phyloP scores from a whole-genome alignment of 2,888 invertebrate genomes.

The Pyrrhia umbra region DNA sequence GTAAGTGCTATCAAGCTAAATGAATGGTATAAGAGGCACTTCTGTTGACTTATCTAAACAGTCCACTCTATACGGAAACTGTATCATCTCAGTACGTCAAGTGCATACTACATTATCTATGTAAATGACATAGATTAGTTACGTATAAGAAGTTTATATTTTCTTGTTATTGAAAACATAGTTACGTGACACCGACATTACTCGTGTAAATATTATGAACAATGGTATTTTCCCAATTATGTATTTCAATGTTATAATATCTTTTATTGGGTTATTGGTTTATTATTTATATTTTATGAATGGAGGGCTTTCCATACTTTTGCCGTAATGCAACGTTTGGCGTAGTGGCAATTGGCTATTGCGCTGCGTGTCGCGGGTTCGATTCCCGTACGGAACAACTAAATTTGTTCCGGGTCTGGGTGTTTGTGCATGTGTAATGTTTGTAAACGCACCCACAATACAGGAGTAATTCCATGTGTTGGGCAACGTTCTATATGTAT shows the following conservation, averaged over 20 bases:
- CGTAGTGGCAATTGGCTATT: no score
- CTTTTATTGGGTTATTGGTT: conserved; percentile 4
- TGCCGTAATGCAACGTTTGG: no score
- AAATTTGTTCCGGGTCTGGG: no score
- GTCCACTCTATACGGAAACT: conserved; percentile 14
- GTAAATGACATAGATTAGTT: conserved; percentile 31
- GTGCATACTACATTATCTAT: conserved; percentile 21
- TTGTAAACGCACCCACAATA: no score
- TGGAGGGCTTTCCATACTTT: conserved; percentile 18
- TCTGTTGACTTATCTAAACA: conserved; percentile 15
- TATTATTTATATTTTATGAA: conserved; percentile 36
- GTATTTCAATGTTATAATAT: conserved; percentile 12
- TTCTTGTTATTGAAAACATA: conserved; percentile 56
- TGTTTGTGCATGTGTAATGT: no score
- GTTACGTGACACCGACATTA: conserved; percentile 43
- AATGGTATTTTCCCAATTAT: conserved; percentile 45
- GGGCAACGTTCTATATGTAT: no score
- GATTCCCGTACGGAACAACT: no score
- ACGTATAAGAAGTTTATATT: conserved; percentile 21
- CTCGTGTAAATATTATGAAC: conserved; percentile 48
- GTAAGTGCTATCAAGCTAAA: background rate
- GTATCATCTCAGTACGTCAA: conserved; percentile 20
- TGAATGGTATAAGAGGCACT: conserved; percentile 17
- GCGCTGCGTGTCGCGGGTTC: no score
- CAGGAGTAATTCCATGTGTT: no score